A percentile compares a stretch with the other conserved stretches of the same genome.
These are phyloP conservation scores for Clarias laeviceps DNA, from an alignment of 2,797 vertebrate species.

Conservation along the genomic window DNA sequence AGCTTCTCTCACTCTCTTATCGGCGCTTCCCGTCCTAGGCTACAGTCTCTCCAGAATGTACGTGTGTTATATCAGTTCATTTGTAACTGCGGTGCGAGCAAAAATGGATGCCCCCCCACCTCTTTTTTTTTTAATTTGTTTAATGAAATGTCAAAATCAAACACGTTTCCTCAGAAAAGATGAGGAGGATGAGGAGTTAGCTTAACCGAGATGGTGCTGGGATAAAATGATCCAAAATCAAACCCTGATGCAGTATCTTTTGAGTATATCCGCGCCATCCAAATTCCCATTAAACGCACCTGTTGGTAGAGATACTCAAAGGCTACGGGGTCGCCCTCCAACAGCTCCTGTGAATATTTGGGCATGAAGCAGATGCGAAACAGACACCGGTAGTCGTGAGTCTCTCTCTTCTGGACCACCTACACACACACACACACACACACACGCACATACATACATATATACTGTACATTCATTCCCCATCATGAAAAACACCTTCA, in stretches of 20 bases:
- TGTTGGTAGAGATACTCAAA: constrained; percentile 96
- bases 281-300: constrained; percentile 67
- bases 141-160: neutral
- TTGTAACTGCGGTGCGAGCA: too few species aligned
- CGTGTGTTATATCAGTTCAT: too few species aligned
- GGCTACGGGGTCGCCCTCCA: constrained; percentile 86
- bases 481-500: neutral
- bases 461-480: neutral
- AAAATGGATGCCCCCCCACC: too few species aligned
- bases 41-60: too few species aligned
- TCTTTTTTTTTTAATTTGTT: too few species aligned
- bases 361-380: constrained; percentile 94
- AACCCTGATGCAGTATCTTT: neutral
- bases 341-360: constrained; percentile 80
- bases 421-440: constrained; percentile 63
- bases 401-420: constrained; percentile 91
- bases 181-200: neutral
- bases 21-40: too few species aligned
- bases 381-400: constrained; percentile 89
- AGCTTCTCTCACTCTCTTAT: too few species aligned
- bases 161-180: neutral
- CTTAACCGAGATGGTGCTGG: neutral
- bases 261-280: neutral
- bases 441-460: constrained; percentile 19
- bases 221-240: neutral